Base-by-base conservation (phyloP, 2,113 vertebrate genomes). In the Cephalopterus ornatus region DNA sequence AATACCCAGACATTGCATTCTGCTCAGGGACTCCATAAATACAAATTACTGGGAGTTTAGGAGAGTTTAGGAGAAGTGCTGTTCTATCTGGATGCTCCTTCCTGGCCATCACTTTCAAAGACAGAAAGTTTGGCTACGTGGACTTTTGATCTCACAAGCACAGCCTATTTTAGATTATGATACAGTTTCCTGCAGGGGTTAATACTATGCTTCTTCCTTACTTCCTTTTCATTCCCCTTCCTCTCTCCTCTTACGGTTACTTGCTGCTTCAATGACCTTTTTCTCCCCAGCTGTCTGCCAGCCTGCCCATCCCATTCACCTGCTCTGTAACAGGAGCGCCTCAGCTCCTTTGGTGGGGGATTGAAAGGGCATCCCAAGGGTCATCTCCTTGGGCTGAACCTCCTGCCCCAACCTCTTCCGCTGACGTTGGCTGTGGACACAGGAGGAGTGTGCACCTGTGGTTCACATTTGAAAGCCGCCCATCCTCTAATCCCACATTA, bases 251-350 rank as follows among this genome's bases (percentile, higher is more conserved):
- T 65, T 76, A n/a, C 1, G 2, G 4, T 35, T 72, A 28, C 33
- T 66, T 79, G 26, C 66, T 79, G 16, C 52, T 65, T 94, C 16
- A 37, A 4, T 50, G 63, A 72, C 13, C 8, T 92, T 85, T 89
- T 81, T 55, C 85, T 73, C 56, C 71, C 53, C 55, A 84, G 44
- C 49, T 56, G 22, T 85, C 76, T 91, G 72, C 53, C 76, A 93
- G 55, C 35, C 42, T 93, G 46, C 75, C 62, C 47, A 30, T 35
- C 59, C 81, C 93, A 97, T 96, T 98, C 91, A 95, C 92, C 76
- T 96, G 93, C 68, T 89, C 35, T 92, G 97, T 97, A 98, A 98
- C 77, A 74, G 84, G 96, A 98, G 76, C 75, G 65, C 61, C 87
- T 96, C 96, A 97, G 97, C 95, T 97, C 87, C 96, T 94, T 85